Percentiles rank a stretch among this genome's conserved stretches.
Evolutionary conservation across 2,797 vertebrate species (phyloP).

Genomic region (Poecilia gillii): DNA sequence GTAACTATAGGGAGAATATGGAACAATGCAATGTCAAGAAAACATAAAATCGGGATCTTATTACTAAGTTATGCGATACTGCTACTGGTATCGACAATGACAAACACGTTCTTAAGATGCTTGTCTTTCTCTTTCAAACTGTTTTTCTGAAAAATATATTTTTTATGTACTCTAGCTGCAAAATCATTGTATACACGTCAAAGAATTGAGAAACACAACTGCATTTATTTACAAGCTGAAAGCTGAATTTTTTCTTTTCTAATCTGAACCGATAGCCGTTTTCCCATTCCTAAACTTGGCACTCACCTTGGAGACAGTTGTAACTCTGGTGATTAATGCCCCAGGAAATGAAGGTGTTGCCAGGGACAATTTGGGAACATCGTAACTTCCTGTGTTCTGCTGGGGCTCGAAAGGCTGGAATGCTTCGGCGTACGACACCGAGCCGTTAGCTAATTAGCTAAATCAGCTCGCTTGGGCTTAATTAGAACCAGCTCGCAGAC

Average conservation of each 20-base stretch:
- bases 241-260: neutral
- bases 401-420: constrained; percentile 66
- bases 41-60: neutral
- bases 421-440: constrained; percentile 73
- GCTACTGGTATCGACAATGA: neutral
- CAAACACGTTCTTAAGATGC: neutral
- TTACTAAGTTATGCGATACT: neutral
- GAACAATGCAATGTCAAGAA: neutral
- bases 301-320: constrained; percentile 60
- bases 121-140: neutral
- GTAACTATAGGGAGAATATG: neutral
- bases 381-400: constrained; percentile 71
- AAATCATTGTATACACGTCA: neutral
- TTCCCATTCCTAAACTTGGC: constrained; percentile 20
- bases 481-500: constrained; percentile 80
- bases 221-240: neutral
- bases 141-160: neutral
- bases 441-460: constrained; percentile 83
- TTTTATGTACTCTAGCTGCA: neutral
- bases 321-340: constrained; percentile 77
- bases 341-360: constrained; percentile 79
- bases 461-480: constrained; percentile 84
- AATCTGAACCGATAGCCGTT: neutral
- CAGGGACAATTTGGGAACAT: constrained; percentile 64
- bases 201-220: neutral